Evolutionary conservation across 2,113 vertebrate species (phyloP), one percentile per base, ranked within the genome.

Genomic region (Bos indicus): DNA sequence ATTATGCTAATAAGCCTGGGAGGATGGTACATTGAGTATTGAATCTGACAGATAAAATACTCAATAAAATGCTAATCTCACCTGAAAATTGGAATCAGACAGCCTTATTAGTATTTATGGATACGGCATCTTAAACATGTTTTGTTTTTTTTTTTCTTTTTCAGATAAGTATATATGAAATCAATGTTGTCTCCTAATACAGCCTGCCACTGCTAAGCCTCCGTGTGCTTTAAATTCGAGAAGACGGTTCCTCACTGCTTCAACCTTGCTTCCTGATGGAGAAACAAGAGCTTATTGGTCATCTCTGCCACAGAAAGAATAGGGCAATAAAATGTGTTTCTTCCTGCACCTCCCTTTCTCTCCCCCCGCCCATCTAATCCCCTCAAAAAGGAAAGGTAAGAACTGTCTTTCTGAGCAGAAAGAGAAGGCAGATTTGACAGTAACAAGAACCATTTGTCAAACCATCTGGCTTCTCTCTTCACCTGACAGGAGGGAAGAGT

Each of bases 1-100:
- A 99, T 99, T 99, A 99, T 99, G 99, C 98, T 99, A 99, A 99
- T 99, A 98, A 99, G 98, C 95, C 98, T 95, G 94, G 97, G 97
- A 99, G 98, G 98, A 98, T 98, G 98, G 97, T 98, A 98, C 97
- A 98, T 97, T 43, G 95, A 98, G 98, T 97, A 98, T 96, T 98
- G 98, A 98, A 98, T 98, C 98, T 99, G 98, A 99, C 99, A 99
- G 98, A 99, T 98, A 98, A 99, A 99, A 99, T 98, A 99, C 98
- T 99, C 99, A 98, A 98, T 99, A 99, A 99, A 99, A 99, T 98
- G 98, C 98, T 99, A 98, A 99, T 99, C 98, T 99, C 98, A 99
- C 99, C 99, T 99, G 98, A 98, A 99, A 99, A 99, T 97, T 98
- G 98, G 99, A 99, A 99, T 99, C 98, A 98, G 98, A 98, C 97